Evolutionary conservation across 1,140 invertebrate species (phyloP).

Genomic region (Drosophila lacertosa): DNA sequence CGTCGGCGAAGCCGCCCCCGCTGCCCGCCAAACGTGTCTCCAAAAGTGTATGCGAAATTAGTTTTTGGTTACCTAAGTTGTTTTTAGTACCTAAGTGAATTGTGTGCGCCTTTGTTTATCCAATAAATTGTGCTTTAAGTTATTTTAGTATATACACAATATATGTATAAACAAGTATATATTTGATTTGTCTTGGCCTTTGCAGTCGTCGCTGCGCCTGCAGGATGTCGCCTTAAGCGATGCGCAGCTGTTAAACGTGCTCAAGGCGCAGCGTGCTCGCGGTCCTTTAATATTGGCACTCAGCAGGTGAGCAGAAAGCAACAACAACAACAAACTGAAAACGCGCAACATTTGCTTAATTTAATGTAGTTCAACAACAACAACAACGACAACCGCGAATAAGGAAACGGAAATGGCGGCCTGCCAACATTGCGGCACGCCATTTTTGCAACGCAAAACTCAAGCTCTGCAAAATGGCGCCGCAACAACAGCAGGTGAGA

Average conservation of each 20-base stretch:
- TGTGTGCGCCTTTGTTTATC: conserved; percentile 26
- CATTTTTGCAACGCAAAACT: conserved; percentile 44
- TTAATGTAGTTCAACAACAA: conserved; percentile 33
- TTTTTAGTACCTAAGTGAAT: conserved; percentile 29
- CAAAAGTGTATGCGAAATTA: conserved; percentile 69
- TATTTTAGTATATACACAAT: conserved; percentile 1
- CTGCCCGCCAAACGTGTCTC: conserved; percentile 55
- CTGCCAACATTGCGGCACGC: conserved; percentile 66
- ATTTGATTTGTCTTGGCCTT: conserved; percentile 4
- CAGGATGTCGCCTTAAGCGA: conserved; percentile 65
- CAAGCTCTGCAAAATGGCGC: conserved; percentile 30
- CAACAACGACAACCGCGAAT: not conserved
- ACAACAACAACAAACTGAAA: not conserved
- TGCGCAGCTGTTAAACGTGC: conserved; percentile 62
- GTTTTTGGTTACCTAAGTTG: not conserved
- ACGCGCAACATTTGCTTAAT: conserved; percentile 15
- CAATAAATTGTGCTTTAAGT: conserved; percentile 61
- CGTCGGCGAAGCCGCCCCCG: conserved; percentile 16
- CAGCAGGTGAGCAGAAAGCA: conserved; percentile 63
- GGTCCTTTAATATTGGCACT: conserved; percentile 74
- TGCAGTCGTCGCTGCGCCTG: conserved; percentile 65
- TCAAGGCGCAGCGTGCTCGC: conserved; percentile 64
- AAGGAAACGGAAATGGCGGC: conserved; percentile 14
- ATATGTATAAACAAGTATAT: conserved; percentile 12
- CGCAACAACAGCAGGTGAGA: conserved; percentile 44